These are phyloP conservation scores for Drosophila arizonae DNA, from an alignment of 1,140 invertebrate genomes.

Conservation along the genomic window DNA sequence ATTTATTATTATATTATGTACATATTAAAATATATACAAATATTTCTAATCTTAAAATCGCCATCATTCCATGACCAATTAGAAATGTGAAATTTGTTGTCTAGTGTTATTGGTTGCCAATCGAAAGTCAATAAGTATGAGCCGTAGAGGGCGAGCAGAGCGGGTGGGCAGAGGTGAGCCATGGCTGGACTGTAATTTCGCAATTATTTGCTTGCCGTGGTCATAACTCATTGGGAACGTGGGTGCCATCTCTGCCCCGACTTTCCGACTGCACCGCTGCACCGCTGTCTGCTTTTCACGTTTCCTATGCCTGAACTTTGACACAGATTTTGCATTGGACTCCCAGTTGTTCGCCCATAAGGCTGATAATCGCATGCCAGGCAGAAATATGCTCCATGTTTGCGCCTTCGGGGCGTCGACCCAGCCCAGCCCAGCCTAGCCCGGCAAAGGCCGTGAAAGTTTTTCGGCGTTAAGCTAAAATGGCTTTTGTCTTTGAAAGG, in stretches of 20 bases:
- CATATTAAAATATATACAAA: too few relatives aligned
- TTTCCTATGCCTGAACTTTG: conserved; percentile 77
- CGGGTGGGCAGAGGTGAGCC: conserved; percentile 10
- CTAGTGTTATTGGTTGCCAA: conserved; percentile 31
- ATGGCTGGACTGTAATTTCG: conserved; percentile 64
- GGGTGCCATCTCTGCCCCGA: conserved; percentile 50
- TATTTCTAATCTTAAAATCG: too few relatives aligned
- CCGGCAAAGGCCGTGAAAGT: conserved; percentile 32
- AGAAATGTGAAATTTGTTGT: not conserved
- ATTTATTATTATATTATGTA: too few relatives aligned
- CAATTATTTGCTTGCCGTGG: conserved; percentile 77
- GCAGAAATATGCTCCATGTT: conserved; percentile 72
- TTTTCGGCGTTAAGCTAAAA: conserved; percentile 16
- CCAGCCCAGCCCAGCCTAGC: conserved; percentile 12
- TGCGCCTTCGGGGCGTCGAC: conserved; percentile 66
- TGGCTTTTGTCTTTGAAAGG: conserved; percentile 17
- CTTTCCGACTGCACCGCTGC: not conserved
- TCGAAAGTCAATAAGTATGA: conserved; percentile 16
- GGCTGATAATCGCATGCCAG: conserved; percentile 72
- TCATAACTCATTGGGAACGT: conserved; percentile 73
- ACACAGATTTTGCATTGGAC: conserved; percentile 68
- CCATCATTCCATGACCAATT: too few relatives aligned
- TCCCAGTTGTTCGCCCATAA: conserved; percentile 40
- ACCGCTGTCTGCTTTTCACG: conserved; percentile 48
- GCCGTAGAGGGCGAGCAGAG: conserved; percentile 6